Evolutionary conservation across 2,888 invertebrate genomes (phyloP).

Genomic region (Chouioia cunea): DNA sequence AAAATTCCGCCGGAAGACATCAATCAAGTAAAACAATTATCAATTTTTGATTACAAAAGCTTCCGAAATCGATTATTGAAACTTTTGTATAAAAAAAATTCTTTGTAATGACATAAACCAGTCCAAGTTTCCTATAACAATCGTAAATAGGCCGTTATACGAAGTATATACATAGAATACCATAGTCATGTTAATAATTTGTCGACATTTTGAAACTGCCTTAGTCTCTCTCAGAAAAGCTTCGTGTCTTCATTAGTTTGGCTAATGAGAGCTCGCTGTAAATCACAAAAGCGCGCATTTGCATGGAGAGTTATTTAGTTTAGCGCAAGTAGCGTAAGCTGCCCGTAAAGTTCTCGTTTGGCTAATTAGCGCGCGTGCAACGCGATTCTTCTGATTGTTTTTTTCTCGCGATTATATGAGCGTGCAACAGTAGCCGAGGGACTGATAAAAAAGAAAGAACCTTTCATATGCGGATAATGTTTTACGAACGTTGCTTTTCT

Average conservation of each 20-base stretch:
- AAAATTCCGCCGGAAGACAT: too few relatives aligned
- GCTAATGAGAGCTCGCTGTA: slow-evolving; percentile 63
- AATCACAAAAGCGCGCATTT: slow-evolving; percentile 61
- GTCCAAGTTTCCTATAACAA: slow-evolving; percentile 68
- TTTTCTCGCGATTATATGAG: slow-evolving; percentile 1
- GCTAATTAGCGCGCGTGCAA: slow-evolving; percentile 63
- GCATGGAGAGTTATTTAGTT: slow-evolving; percentile 63
- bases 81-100: background rate
- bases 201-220: slow-evolving; percentile 40
- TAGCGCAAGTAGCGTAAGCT: slow-evolving; percentile 45
- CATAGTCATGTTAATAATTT: slow-evolving; percentile 57
- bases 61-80: too few relatives aligned
- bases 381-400: slow-evolving; percentile 3
- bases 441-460: slow-evolving; percentile 4
- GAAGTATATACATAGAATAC: slow-evolving; percentile 62
- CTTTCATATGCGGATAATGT: background rate
- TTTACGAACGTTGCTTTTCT: slow-evolving; percentile 9
- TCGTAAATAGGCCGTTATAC: slow-evolving; percentile 66
- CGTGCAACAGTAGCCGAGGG: background rate
- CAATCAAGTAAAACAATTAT: too few relatives aligned
- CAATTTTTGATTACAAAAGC: too few relatives aligned
- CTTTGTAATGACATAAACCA: slow-evolving; percentile 54
- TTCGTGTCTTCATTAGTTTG: slow-evolving; percentile 65
- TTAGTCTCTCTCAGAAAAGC: slow-evolving; percentile 34
- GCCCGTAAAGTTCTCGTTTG: slow-evolving; percentile 61